Base-by-base conservation (phyloP, 2,888 invertebrate species). In the Nematopogon swammerdamellus region DNA sequence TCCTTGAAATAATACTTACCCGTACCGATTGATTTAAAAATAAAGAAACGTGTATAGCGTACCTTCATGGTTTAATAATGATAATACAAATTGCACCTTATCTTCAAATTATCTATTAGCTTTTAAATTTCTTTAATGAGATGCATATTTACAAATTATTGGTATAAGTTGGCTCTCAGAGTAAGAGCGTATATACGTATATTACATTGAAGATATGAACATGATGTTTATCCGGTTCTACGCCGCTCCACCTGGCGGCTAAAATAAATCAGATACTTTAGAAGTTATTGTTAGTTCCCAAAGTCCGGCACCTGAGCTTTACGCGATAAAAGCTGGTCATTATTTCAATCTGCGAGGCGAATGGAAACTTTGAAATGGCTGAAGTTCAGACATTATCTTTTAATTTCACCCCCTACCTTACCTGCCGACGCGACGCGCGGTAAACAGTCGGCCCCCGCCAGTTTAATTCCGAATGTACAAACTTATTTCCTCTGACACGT, bases 311-410 rank as follows among this genome's bases (percentile, higher is more conserved):
- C 36, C 36, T 36, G 36, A 36, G 36, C 36, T 36, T 36, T 36
- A 14, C 36, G n/a, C 36, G 36, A 36, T 36, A 36, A 36, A 36
- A 36, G 36, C 11, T 36, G 75, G 75, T 72, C 74, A 76, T 76
- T 71, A 77, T 65, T 70, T 61, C 75, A 73, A 74, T 72, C 75
- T 70, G 71, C 63, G 70, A 60, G 65, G 58, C 63, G 61, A 58
- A 10, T 18, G 58, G 58, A 55, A 71, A 70, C 68, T 73, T 66
- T 61, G 60, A 59, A 75, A 73, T 60, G 67, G 63, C 61, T 65
- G 59, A 77, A 76, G 71, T 79, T 57, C 60, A 61, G 67, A 67
- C 68, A 68, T 75, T 72, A 72, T 67, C 69, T 73, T 72, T 72
- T 70, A 72, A 75, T 75, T 70, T 67, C 58, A 57, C 60, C 60